Percentiles rank a stretch among this genome's conserved stretches.
These are phyloP conservation scores for Allygus modestus DNA, from an alignment of 2,888 invertebrate genomes.

Conservation along the genomic window DNA sequence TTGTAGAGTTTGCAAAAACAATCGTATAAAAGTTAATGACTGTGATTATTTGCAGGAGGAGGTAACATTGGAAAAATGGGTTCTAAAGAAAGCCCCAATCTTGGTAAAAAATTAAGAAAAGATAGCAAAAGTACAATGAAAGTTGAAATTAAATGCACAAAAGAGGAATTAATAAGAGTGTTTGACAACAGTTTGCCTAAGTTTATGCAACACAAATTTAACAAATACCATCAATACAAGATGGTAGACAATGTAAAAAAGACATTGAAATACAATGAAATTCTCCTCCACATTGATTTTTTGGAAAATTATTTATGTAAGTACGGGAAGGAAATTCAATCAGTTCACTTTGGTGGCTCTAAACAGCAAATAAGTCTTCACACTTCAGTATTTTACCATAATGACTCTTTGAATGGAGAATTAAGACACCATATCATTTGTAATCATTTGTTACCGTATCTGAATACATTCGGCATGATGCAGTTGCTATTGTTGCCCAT, in stretches of 20 bases:
- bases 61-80: constrained; percentile 47
- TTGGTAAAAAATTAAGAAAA: constrained; percentile 55
- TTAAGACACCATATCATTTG: constrained; percentile 17
- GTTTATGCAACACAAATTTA: constrained; percentile 54
- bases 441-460: constrained; percentile 56
- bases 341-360: constrained; percentile 50
- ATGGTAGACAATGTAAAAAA: constrained; percentile 56
- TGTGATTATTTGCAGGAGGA: constrained; percentile 53
- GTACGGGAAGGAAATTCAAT: constrained; percentile 54
- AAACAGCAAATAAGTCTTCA: constrained; percentile 52
- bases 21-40: constrained; percentile 34
- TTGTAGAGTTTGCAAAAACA: constrained; percentile 54
- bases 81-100: constrained; percentile 56
- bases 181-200: constrained; percentile 52
- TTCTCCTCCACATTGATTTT: constrained; percentile 59
- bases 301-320: constrained; percentile 60
- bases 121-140: constrained; percentile 33
- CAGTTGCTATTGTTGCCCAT: constrained; percentile 61
- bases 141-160: constrained; percentile 47
- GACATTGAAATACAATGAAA: constrained; percentile 48
- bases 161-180: constrained; percentile 18
- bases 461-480: constrained; percentile 58
- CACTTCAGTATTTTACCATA: constrained; percentile 48
- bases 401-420: constrained; percentile 19
- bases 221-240: constrained; percentile 55